These are phyloP conservation scores for Beaufortia kweichowensis DNA, from an alignment of 2,113 vertebrate species.

Conservation along the genomic window DNA sequence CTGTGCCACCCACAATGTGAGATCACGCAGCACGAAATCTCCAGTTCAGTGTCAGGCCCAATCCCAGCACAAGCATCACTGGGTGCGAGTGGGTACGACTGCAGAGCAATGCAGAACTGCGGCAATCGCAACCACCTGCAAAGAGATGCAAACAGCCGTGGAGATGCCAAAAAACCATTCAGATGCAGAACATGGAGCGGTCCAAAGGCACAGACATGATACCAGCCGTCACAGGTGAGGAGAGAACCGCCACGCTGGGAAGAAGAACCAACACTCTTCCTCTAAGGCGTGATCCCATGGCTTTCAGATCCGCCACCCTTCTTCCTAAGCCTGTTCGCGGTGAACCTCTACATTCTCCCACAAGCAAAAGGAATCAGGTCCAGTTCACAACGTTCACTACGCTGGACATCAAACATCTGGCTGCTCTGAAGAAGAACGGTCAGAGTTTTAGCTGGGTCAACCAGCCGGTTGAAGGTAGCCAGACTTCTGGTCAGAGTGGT, in stretches of 20 bases:
- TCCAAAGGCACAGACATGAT: conserved; percentile 54
- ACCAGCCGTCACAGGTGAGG: conserved; percentile 59
- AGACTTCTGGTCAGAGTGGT: background rate
- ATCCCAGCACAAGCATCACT: conserved; percentile 85
- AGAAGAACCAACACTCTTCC: conserved; percentile 64
- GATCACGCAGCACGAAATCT: conserved; percentile 79
- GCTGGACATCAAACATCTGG: conserved; percentile 76
- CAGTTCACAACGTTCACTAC: conserved; percentile 93
- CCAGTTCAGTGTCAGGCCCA: conserved; percentile 77
- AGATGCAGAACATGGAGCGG: conserved; percentile 52
- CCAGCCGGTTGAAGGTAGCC: conserved; percentile 59
- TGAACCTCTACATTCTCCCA: conserved; percentile 88
- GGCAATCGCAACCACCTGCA: conserved; percentile 73
- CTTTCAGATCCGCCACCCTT: conserved; percentile 65
- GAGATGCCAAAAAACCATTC: conserved; percentile 33
- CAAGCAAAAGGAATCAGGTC: conserved; percentile 94
- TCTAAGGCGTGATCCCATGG: conserved; percentile 56
- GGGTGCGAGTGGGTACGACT: conserved; percentile 83
- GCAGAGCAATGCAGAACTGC: conserved; percentile 62
- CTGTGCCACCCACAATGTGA: conserved; percentile 82
- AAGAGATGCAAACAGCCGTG: conserved; percentile 54
- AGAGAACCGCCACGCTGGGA: conserved; percentile 80
- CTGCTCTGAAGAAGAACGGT: conserved; percentile 73
- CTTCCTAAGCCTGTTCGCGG: conserved; percentile 69
- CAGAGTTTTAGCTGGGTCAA: conserved; percentile 84